Conservation (phyloP, 2,888 invertebrate species). For the Noctua janthina region DNA sequence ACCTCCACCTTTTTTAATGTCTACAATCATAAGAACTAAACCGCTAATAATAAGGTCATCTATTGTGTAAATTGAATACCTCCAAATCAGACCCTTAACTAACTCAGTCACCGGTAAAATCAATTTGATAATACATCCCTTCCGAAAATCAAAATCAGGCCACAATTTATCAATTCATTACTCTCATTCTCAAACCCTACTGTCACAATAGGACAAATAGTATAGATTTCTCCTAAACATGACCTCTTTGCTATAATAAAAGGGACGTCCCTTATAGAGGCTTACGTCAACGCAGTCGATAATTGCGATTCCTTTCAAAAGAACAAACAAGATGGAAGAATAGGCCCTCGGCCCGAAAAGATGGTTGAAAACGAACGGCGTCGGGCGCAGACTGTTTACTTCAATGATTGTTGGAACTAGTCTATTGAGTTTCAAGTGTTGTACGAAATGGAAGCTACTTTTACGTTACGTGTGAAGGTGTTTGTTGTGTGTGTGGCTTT, state of each 20-base stretch:
- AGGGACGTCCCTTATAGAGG: constrained; percentile 39
- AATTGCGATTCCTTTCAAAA: constrained; percentile 70
- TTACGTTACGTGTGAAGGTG: constrained; percentile 19
- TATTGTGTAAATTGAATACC: constrained; percentile 21
- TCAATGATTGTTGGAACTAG: constrained; percentile 66
- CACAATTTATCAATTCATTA: constrained; percentile 28
- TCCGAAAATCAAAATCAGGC: neutral
- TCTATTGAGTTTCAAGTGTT: constrained; percentile 51
- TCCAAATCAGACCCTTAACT: neutral
- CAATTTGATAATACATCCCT: constrained; percentile 7
- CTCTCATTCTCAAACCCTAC: neutral
- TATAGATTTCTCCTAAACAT: constrained; percentile 45
- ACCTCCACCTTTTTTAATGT: too few species aligned
- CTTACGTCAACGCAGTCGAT: constrained; percentile 63
- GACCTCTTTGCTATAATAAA: constrained; percentile 48
- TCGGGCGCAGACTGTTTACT: constrained; percentile 76
- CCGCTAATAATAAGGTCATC: neutral
- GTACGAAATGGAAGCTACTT: constrained; percentile 49
- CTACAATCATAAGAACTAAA: neutral
- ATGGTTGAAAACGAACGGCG: constrained; percentile 54
- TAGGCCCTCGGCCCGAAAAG: constrained; percentile 59
- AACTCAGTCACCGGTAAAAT: constrained; percentile 22
- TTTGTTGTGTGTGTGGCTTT: constrained; percentile 39
- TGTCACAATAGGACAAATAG: constrained; percentile 35
- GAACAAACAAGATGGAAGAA: constrained; percentile 67